Evolutionary conservation across 1,140 invertebrate genomes (phyloP).

Genomic region (Formica exsecta): DNA sequence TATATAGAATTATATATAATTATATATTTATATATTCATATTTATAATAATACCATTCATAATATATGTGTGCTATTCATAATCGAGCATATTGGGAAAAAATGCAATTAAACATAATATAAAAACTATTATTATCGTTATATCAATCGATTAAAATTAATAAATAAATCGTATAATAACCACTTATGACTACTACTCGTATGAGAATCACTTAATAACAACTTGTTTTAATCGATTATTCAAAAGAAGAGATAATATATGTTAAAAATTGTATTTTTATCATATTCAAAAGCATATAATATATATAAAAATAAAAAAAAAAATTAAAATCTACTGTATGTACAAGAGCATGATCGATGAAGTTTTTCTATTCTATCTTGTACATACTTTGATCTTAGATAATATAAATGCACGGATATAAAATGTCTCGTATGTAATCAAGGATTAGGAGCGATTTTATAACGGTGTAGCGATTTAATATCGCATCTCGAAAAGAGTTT

Average conservation of each 20-base stretch:
- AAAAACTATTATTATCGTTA: background rate
- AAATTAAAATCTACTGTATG: background rate
- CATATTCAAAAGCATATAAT: background rate
- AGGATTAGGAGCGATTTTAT: conserved; percentile 31
- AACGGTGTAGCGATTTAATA: conserved; percentile 27
- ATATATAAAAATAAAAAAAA: background rate
- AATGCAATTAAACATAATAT: background rate
- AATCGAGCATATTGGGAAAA: background rate
- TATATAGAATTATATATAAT: too few relatives aligned
- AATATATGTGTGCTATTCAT: background rate
- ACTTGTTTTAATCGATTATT: background rate
- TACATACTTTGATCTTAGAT: background rate
- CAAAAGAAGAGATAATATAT: background rate
- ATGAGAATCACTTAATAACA: background rate
- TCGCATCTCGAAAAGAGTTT: conserved; percentile 29
- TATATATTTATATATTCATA: background rate
- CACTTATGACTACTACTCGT: too few relatives aligned
- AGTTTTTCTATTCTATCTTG: background rate
- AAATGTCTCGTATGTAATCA: background rate
- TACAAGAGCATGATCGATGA: too few relatives aligned
- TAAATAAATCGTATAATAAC: background rate
- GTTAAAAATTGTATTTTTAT: background rate
- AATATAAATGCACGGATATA: background rate
- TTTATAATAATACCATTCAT: background rate
- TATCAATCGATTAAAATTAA: background rate